These are phyloP conservation scores for Thereuonema tuberculata DNA, from an alignment of 1,140 invertebrate species.

Conservation along the genomic window DNA sequence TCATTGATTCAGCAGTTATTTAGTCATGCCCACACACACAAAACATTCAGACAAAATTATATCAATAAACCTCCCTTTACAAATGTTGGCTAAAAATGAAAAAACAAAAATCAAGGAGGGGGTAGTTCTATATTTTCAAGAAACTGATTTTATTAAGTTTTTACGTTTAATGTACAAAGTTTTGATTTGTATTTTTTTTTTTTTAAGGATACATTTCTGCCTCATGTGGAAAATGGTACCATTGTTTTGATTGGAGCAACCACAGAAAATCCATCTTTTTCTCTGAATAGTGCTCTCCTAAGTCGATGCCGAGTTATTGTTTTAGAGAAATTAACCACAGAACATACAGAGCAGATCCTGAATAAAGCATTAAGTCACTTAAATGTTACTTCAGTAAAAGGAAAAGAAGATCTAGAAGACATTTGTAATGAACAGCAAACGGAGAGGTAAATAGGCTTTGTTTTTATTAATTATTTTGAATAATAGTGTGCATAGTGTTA, in stretches of 20 bases:
- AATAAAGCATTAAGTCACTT: constrained; percentile 41
- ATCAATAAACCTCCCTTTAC: no score
- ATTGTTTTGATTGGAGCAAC: constrained; percentile 72
- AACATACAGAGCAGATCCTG: constrained; percentile 47
- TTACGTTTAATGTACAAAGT: no score
- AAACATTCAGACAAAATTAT: no score
- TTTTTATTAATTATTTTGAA: no score
- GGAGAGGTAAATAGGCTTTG: neutral
- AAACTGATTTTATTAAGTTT: no score
- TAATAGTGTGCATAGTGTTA: no score
- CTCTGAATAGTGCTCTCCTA: constrained; percentile 60
- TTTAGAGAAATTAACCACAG: constrained; percentile 49
- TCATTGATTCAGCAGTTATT: no score
- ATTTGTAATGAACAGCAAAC: neutral
- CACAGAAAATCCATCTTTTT: constrained; percentile 77
- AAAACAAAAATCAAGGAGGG: neutral
- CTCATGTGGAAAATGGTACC: constrained; percentile 63
- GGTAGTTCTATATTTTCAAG: neutral
- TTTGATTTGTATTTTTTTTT: no score
- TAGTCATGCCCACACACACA: no score
- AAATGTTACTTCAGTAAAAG: no score
- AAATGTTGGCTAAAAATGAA: no score
- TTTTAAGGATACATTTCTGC: constrained; percentile 51
- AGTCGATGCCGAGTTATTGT: constrained; percentile 61
- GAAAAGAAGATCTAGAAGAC: no score